Evolutionary conservation across 2,888 invertebrate species (phyloP).

Genomic region (Barypeithes pellucidus): DNA sequence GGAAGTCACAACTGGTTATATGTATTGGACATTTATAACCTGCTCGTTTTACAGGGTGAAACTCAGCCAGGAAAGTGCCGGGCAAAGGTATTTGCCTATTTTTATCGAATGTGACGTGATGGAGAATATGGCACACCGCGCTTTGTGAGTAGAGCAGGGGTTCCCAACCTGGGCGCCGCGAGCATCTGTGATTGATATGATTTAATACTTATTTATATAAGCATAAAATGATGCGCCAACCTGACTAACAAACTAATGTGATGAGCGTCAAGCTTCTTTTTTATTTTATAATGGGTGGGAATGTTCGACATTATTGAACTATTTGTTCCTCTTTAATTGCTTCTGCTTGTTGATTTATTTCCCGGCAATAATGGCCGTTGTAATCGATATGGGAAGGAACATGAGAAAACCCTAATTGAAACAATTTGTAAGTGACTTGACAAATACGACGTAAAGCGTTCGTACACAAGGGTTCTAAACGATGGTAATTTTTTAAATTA

Average conservation of each 20-base stretch:
- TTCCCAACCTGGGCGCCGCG: no score
- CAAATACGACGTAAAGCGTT: no score
- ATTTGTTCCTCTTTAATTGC: slow-evolving; percentile 25
- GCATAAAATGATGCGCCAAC: neutral
- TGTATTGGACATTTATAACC: no score
- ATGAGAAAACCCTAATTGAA: slow-evolving; percentile 21
- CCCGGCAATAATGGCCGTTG: slow-evolving; percentile 6
- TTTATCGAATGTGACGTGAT: no score
- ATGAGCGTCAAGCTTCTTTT: slow-evolving; percentile 19
- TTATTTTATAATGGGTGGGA: slow-evolving; percentile 11
- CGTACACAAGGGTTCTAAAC: neutral
- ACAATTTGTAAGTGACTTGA: slow-evolving; percentile 26
- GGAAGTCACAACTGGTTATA: no score
- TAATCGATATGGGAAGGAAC: slow-evolving; percentile 3
- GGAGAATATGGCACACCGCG: no score
- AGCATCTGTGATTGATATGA: no score
- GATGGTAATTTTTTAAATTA: neutral
- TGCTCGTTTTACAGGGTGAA: no score
- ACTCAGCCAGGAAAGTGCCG: no score
- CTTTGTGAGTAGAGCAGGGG: no score
- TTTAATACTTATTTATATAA: no score
- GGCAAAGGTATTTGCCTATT: no score
- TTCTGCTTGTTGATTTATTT: slow-evolving; percentile 21
- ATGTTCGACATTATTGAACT: slow-evolving; percentile 21
- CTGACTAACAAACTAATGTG: slow-evolving; percentile 12